Conservation (phyloP, 2,113 vertebrate species). For the Isurus oxyrinchus region DNA sequence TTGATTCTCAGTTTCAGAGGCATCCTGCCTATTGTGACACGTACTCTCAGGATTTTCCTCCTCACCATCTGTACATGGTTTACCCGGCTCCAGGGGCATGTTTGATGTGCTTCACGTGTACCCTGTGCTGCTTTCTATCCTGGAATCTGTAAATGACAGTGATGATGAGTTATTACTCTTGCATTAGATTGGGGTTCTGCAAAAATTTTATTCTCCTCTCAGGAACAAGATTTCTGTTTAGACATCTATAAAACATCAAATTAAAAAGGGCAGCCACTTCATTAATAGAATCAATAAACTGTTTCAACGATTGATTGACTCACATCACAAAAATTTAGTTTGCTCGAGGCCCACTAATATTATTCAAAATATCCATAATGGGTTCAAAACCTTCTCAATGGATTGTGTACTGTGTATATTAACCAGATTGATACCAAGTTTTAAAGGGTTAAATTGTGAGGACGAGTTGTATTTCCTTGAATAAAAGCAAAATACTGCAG, state of each 20-base stretch:
- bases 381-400: not conserved
- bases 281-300: not conserved
- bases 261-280: not conserved
- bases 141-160: not conserved
- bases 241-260: not conserved
- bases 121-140: not conserved
- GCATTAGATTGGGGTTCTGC: not conserved
- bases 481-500: too few species aligned
- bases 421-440: not conserved
- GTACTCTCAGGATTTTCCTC: constrained; percentile 38
- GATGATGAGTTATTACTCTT: not conserved
- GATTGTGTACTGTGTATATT: not conserved
- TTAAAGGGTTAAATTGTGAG: not conserved
- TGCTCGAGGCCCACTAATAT: not conserved
- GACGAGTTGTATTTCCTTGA: not conserved
- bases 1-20: constrained; percentile 46
- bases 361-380: not conserved
- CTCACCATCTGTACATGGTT: constrained; percentile 52
- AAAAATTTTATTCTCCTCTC: not conserved
- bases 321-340: not conserved
- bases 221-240: not conserved
- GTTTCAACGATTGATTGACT: not conserved
- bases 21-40: not conserved
- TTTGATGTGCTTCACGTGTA: not conserved
- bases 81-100: constrained; percentile 76